Conservation (phyloP, 2,797 vertebrate species). For the Crypturellus tataupa region DNA sequence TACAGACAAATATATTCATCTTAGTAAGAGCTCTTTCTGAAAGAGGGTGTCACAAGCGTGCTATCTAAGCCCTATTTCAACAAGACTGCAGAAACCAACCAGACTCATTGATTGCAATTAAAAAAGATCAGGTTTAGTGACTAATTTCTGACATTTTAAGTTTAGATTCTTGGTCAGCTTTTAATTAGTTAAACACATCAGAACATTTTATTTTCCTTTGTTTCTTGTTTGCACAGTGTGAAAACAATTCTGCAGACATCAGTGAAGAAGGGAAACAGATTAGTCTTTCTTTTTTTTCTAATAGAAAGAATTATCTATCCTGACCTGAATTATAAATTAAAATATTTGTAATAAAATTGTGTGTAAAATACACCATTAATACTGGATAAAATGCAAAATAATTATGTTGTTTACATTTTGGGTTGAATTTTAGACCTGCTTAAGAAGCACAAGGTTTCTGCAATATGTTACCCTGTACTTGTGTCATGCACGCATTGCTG, state of each 20-base stretch:
- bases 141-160: neutral
- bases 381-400: neutral
- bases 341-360: neutral
- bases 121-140: neutral
- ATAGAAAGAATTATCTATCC: neutral
- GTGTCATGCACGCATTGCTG: neutral
- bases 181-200: neutral
- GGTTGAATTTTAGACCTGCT: neutral
- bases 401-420: neutral
- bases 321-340: neutral
- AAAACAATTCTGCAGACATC: neutral
- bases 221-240: neutral
- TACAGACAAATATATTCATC: neutral
- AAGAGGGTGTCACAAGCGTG: neutral
- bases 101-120: neutral
- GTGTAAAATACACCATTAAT: neutral
- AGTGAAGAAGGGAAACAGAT: neutral
- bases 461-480: accelerated
- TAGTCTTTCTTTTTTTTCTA: neutral
- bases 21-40: neutral
- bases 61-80: neutral
- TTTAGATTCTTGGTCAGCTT: neutral
- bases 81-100: neutral
- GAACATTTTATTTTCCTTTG: neutral
- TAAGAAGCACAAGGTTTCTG: neutral